Evolutionary conservation across 2,888 invertebrate species (phyloP), one percentile per base, ranked within the genome.

Genomic region (Teleogryllus oceanicus): DNA sequence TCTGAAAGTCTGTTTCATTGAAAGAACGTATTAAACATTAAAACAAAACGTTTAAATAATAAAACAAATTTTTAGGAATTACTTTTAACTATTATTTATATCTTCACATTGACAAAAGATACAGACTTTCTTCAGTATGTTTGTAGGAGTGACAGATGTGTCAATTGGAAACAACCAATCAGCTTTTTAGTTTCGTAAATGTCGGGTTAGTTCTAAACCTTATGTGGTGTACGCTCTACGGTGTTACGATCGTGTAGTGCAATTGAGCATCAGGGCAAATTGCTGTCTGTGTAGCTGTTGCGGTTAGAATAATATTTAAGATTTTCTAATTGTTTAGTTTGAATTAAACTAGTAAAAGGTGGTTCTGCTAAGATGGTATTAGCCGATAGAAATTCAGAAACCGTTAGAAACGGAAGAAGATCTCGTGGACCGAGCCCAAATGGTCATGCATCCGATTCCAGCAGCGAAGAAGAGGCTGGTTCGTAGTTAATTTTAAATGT

Each of bases 361-460:
- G n/a, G 37, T 77, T 77, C n/a, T 37, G 13, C 20, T n/a, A 77
- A 49, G 87, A 96, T 96, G 96, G 96, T 96, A 87, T 90, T 96
- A 87, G 94, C 95, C 51, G 96, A 96, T 87, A 92, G 95, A 89
- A 95, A 94, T 89, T 91, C 90, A 84, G 95, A 96, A 87, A 93
- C 90, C 84, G 89, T 94, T 85, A 91, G 95, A 86, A 95, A 95
- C 89, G 96, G 96, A 84, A 92, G 95, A 86, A 92, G 96, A 88
- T 96, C 96, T 85, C 91, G 95, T 87, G 96, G 96, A 87, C 94
- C 96, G 86, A 96, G 96, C 90, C 96, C 96, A 84, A 96, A 95
- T 90, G 92, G 91, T 83, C 94, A 94, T 88, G 90, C 92, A 86
- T 92, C 94, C 83, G 95, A 94, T 86, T 92, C 94, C 82, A 94